Evolutionary conservation across 2,888 invertebrate genomes (phyloP), one percentile per base, ranked within the genome.

Genomic region (Lochmaea crataegi): DNA sequence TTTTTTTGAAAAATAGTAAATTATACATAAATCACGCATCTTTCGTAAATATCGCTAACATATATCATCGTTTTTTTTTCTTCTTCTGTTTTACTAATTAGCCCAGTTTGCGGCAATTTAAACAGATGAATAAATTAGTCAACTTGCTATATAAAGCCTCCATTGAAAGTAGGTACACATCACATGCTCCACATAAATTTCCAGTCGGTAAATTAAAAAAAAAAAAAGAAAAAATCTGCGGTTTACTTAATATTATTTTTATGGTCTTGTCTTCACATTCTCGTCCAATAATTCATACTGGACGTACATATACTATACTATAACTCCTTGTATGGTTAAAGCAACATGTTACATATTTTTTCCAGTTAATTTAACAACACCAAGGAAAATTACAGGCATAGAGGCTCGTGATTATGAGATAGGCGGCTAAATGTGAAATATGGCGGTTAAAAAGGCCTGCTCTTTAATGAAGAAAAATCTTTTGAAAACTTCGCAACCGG

Each of bases 301-400:
- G 61, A 68, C 61, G 61, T 32, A 53, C 18, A 61, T 32, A 32
- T 38, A 38, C 32, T n/a, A 32, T 32, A 32, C 5, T 6, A 6
- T 38, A 42, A 53, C 11, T 18, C 63, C 68, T 14, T 63, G 63
- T 69, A 69, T 61, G 63, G 69, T 51, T 26, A 51, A 22, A 18
- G 63, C 69, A 69, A 53, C 63, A 63, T 69, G 61, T 68, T 68
- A 68, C 68, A 68, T 61, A 68, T 68, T 68, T 68, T 68, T 68
- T 68, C 45, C 68, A 61, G 60, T 68, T 68, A 68, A 68, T 68
- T 68, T 68, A 68, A 61, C 68, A 68, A 22, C 66, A 56, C 56
- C 41, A 18, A 53, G 32, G 32, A 48, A 61, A 68, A 61, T 68
- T 68, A 51, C 68, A 51, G 48, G 60, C 32, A 38, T 16, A 60